Percentiles rank a stretch among this genome's conserved stretches.
Conservation (phyloP, 1,140 invertebrate genomes). For the Micrasema longulum region DNA sequence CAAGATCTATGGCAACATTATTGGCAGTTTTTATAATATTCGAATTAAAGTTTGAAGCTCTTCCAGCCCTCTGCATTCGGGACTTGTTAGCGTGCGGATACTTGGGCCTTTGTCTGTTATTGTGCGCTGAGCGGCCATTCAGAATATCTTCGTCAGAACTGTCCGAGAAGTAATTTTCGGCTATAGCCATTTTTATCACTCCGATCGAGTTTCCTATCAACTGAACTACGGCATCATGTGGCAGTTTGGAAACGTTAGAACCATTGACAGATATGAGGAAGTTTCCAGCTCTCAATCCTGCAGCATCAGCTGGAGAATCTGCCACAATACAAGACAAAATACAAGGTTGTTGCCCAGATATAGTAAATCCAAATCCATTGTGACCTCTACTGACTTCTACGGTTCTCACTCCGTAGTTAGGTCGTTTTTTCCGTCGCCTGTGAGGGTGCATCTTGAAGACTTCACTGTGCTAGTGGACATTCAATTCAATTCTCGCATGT, state of each 20-base stretch:
- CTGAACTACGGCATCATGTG: constrained; percentile 93
- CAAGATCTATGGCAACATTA: constrained; percentile 48
- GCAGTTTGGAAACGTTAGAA: constrained; percentile 86
- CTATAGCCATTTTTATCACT: constrained; percentile 83
- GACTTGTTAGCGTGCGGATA: constrained; percentile 50
- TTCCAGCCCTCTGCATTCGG: constrained; percentile 46
- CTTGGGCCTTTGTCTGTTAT: constrained; percentile 44
- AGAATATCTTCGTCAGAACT: constrained; percentile 63
- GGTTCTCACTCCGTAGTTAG: constrained; percentile 74
- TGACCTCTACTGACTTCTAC: constrained; percentile 87
- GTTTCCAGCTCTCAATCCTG: constrained; percentile 90
- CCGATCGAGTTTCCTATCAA: constrained; percentile 88
- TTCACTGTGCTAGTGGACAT: not conserved
- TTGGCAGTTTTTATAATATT: constrained; percentile 51
- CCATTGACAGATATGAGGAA: constrained; percentile 93
- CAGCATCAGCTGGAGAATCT: constrained; percentile 79
- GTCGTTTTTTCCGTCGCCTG: constrained; percentile 62
- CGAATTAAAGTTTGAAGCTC: constrained; percentile 46
- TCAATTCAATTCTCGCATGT: not conserved
- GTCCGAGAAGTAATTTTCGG: constrained; percentile 89
- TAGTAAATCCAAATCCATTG: constrained; percentile 92
- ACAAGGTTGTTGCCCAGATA: constrained; percentile 93
- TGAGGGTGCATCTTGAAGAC: constrained; percentile 52
- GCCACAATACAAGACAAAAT: constrained; percentile 89
- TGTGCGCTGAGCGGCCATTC: constrained; percentile 41